A percentile compares a stretch with the other conserved stretches of the same genome.
phyloP scores from a whole-genome alignment of 2,888 invertebrate genomes.

The Drosophila fulvimacula region DNA sequence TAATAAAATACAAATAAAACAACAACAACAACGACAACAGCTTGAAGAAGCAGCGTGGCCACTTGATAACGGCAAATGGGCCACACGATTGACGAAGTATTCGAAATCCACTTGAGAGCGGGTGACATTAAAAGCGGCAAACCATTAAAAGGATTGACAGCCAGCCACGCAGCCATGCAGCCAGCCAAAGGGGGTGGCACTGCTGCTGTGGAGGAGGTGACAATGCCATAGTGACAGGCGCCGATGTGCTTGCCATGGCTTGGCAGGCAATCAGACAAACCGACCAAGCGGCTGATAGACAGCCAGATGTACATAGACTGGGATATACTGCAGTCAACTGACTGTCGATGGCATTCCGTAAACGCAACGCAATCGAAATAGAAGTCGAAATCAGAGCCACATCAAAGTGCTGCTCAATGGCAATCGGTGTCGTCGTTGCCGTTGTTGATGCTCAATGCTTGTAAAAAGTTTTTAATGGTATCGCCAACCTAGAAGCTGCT shows the following conservation, averaged over 20 bases:
- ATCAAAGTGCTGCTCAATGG: slow-evolving; percentile 10
- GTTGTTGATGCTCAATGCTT: slow-evolving; percentile 67
- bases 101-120: slow-evolving; percentile 62
- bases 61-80: slow-evolving; percentile 55
- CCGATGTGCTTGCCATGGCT: slow-evolving; percentile 23
- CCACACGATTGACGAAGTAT: slow-evolving; percentile 61
- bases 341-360: slow-evolving; percentile 57
- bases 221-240: slow-evolving; percentile 34
- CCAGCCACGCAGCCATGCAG: slow-evolving; percentile 3
- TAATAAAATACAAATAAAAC: slow-evolving; percentile 70
- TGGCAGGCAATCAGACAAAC: slow-evolving; percentile 31
- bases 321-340: slow-evolving; percentile 27
- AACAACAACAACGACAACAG: slow-evolving; percentile 20
- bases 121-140: slow-evolving; percentile 55
- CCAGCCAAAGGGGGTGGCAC: background rate
- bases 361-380: slow-evolving; percentile 30
- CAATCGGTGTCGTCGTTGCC: slow-evolving; percentile 28
- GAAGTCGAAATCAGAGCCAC: slow-evolving; percentile 41
- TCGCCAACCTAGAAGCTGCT: slow-evolving; percentile 13
- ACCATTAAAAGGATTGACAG: slow-evolving; percentile 61
- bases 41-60: slow-evolving; percentile 25
- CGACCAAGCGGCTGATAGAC: slow-evolving; percentile 23
- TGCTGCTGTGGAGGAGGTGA: slow-evolving; percentile 32
- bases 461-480: slow-evolving; percentile 66
- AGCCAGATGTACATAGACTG: slow-evolving; percentile 13